These are phyloP conservation scores for Anguilla marmorata DNA, from an alignment of 2,797 vertebrate species.

Conservation along the genomic window DNA sequence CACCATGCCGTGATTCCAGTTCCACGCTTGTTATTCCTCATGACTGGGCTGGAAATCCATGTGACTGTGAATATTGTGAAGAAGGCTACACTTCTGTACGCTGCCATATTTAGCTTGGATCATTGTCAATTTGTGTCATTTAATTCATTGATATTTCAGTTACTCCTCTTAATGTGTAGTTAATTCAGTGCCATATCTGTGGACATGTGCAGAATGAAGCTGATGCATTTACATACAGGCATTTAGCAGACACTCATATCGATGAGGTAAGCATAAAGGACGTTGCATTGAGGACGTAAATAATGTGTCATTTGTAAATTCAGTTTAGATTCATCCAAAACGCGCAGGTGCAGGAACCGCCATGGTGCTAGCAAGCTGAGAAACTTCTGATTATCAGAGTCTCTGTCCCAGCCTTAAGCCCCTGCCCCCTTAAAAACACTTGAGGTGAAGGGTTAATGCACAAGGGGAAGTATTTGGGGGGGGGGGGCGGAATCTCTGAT, in stretches of 20 bases:
- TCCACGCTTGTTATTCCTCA: conserved; percentile 41
- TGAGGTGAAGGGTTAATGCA: not conserved
- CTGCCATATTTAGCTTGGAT: not conserved
- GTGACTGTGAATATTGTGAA: conserved; percentile 39
- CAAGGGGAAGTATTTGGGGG: not conserved
- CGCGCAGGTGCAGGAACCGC: too few relatives aligned
- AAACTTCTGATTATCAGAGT: not conserved
- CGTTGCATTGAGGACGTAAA: not conserved
- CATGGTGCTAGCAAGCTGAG: too few relatives aligned
- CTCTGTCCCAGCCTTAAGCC: not conserved
- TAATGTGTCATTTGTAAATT: not conserved
- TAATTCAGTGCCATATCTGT: not conserved
- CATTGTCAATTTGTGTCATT: not conserved
- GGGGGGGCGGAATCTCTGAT: not conserved
- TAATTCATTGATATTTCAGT: not conserved
- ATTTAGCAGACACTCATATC: not conserved
- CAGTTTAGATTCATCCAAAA: not conserved
- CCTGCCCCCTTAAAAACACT: not conserved
- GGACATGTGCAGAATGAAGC: not conserved
- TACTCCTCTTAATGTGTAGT: not conserved
- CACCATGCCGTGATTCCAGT: conserved; percentile 49
- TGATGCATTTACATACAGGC: not conserved
- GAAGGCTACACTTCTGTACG: not conserved
- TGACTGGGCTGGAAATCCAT: conserved; percentile 41
- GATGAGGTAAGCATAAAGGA: not conserved